Base-by-base conservation (phyloP, 2,113 vertebrate species). In the Poecilia latipinna region DNA sequence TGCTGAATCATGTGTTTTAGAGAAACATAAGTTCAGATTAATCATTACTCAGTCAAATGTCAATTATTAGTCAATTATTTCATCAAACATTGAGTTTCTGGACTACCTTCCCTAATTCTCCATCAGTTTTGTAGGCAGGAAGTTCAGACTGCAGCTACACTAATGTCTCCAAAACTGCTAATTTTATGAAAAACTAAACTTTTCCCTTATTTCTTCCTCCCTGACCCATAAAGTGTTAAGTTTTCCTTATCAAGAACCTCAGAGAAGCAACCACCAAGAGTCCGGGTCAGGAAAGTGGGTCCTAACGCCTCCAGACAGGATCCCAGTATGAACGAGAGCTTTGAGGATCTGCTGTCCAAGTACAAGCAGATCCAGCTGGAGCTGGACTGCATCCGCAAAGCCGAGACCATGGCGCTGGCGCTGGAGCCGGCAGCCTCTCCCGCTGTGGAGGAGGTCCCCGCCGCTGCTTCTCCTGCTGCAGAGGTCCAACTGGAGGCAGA, bases 311-410 rank as follows among this genome's bases (percentile, higher is more conserved):
- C 93, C 82, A 98, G 96, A 93, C 86, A 85, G 48, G 96, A 97
- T 64, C 94, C 83, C 78, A 93, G 92, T 60, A 88, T 94, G 54
- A 97, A 98, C 65, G 98, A 99, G 93, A 98, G 96, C 86, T 99
- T 99, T 81, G 98, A 99, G 91, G 97, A 98, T 84, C 91, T 99
- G 57, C 95, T 99, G 68, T 91, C 95, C 89, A 99, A 98, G 83
- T 99, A 99, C 83, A 97, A 97, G 77, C 97, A 99, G 90, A 99
- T 99, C 84, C 97, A 99, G 22, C 92, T 97, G 75, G 97, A 99
- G 88, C 95, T 99, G 67, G 98, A 99, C 72, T 96, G 94, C 79
- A 98, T 99, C 90, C 96, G 95, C 64, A 98, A 97, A 75, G 96
- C 98, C 93, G 98, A 99, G 92, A 97, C 95, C 72, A 94, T 95